Evolutionary conservation across 2,888 invertebrate genomes (phyloP).

Genomic region (Heliconius ethilla): DNA sequence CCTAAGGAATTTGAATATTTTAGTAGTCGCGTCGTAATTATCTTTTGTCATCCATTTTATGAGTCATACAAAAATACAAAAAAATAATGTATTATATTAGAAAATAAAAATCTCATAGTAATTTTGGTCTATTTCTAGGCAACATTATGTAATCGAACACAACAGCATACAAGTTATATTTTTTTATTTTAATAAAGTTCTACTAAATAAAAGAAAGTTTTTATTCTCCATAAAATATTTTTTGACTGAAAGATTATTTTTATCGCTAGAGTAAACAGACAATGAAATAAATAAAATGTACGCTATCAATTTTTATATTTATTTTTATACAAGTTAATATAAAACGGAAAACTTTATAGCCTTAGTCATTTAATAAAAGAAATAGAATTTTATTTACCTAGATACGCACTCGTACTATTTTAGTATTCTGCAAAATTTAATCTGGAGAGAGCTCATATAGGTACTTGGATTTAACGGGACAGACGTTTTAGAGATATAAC

Average conservation of each 20-base stretch:
- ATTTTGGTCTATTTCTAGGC: not conserved
- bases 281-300: not conserved
- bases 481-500: slow-evolving; percentile 21
- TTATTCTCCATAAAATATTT: not conserved
- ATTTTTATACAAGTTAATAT: not conserved
- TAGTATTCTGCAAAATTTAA: slow-evolving; percentile 25
- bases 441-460: slow-evolving; percentile 28
- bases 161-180: not conserved
- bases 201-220: not conserved
- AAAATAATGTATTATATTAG: not conserved
- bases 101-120: too few relatives aligned
- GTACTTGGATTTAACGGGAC: slow-evolving; percentile 20
- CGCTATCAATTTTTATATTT: not conserved
- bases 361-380: not conserved
- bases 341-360: not conserved
- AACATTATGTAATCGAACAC: not conserved
- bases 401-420: slow-evolving; percentile 10
- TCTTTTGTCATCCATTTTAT: not conserved
- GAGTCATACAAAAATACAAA: not conserved
- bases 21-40: not conserved
- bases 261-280: not conserved
- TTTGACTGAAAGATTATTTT: not conserved
- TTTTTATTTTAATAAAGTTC: not conserved
- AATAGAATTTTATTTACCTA: slow-evolving; percentile 19
- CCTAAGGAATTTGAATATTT: too few relatives aligned